Base-by-base conservation (phyloP, 2,888 invertebrate species). In the Polydrusus tereticollis region DNA sequence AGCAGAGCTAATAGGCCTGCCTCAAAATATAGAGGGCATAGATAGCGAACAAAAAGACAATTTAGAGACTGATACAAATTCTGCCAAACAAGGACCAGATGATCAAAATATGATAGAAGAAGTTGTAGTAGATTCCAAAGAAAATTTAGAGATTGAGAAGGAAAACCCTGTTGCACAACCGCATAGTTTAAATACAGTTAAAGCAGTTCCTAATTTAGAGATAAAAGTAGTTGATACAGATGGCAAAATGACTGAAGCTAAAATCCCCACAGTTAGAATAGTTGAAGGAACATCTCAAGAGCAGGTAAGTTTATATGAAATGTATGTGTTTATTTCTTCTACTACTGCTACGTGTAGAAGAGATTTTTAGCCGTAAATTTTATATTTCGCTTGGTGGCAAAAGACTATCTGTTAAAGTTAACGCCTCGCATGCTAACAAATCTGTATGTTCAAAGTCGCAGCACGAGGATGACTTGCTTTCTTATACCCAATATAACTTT, bases 401-500 rank as follows among this genome's bases (percentile, higher is more conserved):
- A 55, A 52, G 33, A 10, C 1, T 55, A 7, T 55, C 52, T 52
- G 26, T 52, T 59, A 20, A 47, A 29, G 16, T 60, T 47, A 62
- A 29, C 47, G 62, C 62, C 62, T 47, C 59, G 69, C 63, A 69
- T 69, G 62, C 26, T 55, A 50, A 62, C 29, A 58, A 41, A 33
- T 43, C 14, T 60, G 60, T 60, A 68, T 68, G 58, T 68, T 58
- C 38, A 47, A 57, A 65, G 66, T 65, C 70, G 68, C 74, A 70
- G 74, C 74, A 71, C 63, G 74, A 82, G 64, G 83, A 84, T 78
- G 81, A 86, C 77, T 83, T 85, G 74, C 85, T 85, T 73, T 83
- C 86, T 77, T 89, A 85, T 80, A 89, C 88, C 84, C 85, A 87
- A 57, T 87, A 88, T 81, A 87, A 88, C 79, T 89, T 87, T 83